Base-by-base conservation (phyloP, 1,140 invertebrate species). In the Zaprionus ghesquierei region DNA sequence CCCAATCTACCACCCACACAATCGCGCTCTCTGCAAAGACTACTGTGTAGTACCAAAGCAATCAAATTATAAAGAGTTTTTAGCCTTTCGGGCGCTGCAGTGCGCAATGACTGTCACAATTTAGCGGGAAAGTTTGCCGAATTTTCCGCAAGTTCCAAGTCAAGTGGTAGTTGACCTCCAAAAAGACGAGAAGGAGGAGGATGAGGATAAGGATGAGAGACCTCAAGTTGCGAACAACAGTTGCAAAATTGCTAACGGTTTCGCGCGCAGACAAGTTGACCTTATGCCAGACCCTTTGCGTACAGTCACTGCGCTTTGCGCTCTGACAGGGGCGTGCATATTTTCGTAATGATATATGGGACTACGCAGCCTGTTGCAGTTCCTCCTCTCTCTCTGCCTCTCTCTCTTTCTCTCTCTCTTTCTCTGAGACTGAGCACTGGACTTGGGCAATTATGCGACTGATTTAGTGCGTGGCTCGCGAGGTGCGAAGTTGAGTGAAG, bases 401-500 rank as follows among this genome's bases (percentile, higher is more conserved):
- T n/a, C n/a, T n/a, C n/a, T n/a, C n/a, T n/a, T n/a, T n/a, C n/a
- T n/a, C n/a, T n/a, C n/a, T n/a, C n/a, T n/a, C n/a, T n/a, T n/a
- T n/a, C n/a, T n/a, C n/a, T n/a, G n/a, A n/a, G n/a, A n/a, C n/a
- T n/a, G n/a, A n/a, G n/a, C n/a, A n/a, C 3, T 12, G 25, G 31
- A 25, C 23, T 25, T 49, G 63, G 60, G 68, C 82, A 86, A 86
- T 86, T 86, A 86, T 82, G 82, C 84, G 84, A 82, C 82, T 86
- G 82, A 86, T 86, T 86, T 86, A 86, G 82, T 86, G 79, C 79
- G 84, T 86, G 68, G 74, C 69, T 50, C 51, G 63, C 58, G 68
- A 80, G 82, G 82, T 86, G 82, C 82, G 75, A 86, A 86, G 72
- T 86, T 82, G 84, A 86, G 53, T 78, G 78, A 87, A 79, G 74